A percentile compares a stretch with the other conserved stretches of the same genome.
phyloP scores from a whole-genome alignment of 2,888 invertebrate species.

The Zootermopsis nevadensis region DNA sequence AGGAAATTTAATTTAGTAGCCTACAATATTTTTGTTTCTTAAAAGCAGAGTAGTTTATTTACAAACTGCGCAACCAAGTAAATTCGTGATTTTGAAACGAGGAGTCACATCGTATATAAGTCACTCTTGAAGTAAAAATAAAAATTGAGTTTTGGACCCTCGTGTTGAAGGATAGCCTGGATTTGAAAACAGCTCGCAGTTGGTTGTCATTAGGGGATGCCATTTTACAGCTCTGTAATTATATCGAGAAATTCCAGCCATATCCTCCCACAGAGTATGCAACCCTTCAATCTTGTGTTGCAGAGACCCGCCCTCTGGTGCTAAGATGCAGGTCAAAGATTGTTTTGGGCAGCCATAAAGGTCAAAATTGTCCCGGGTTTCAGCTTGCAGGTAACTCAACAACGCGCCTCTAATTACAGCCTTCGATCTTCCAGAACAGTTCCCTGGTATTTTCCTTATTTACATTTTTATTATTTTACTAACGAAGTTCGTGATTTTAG shows the following conservation, averaged over 20 bases:
- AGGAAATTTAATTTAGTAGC: neutral
- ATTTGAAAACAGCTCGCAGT: slow-evolving; percentile 25
- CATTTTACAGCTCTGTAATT: slow-evolving; percentile 28
- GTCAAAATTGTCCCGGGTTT: neutral
- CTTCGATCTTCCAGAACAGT: neutral
- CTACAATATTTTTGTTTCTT: neutral
- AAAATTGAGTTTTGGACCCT: neutral
- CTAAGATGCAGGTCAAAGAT: neutral
- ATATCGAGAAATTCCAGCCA: slow-evolving; percentile 19
- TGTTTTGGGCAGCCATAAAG: neutral
- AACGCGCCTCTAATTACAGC: neutral
- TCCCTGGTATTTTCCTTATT: neutral
- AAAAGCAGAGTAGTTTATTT: neutral
- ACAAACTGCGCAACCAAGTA: neutral
- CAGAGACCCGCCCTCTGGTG: neutral
- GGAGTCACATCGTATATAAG: neutral
- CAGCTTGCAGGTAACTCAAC: neutral
- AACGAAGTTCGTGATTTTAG: too few species aligned
- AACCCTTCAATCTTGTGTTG: neutral
- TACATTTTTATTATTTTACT: neutral
- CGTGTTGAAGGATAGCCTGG: slow-evolving; percentile 9
- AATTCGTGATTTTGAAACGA: neutral
- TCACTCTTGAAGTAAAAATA: neutral
- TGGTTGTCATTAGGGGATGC: slow-evolving; percentile 28
- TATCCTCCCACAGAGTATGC: slow-evolving; percentile 21